phyloP scores from a whole-genome alignment of 2,113 vertebrate genomes.

The Pipa parva region DNA sequence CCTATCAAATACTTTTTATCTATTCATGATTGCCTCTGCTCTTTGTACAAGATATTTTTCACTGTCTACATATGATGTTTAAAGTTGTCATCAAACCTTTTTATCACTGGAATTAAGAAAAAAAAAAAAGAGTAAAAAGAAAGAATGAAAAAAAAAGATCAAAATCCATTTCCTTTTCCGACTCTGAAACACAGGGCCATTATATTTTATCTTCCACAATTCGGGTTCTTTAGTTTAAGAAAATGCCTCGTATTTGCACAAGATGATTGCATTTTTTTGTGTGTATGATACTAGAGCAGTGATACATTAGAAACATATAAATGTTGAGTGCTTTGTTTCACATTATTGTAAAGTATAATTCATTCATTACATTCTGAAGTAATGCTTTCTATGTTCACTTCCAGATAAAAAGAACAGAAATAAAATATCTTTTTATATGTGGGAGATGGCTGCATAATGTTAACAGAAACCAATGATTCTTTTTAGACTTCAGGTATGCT shows the following conservation, averaged over 20 bases:
- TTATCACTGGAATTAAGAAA: conserved; percentile 43
- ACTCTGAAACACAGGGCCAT: conserved; percentile 25
- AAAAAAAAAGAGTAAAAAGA: conserved; percentile 13
- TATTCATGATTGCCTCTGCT: conserved; percentile 53
- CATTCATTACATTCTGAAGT: neutral
- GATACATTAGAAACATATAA: neutral
- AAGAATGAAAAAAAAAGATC: conserved; percentile 29
- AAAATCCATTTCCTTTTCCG: conserved; percentile 37
- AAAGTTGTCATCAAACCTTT: conserved; percentile 54
- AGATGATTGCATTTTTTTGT: conserved; percentile 58
- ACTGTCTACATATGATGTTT: conserved; percentile 50
- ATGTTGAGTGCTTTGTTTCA: neutral
- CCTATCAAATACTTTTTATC: conserved; percentile 58
- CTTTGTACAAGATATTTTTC: conserved; percentile 51
- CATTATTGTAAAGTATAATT: neutral
- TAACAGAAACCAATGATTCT: neutral
- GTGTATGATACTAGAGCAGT: conserved; percentile 32
- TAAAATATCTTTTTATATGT: neutral
- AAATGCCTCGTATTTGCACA: conserved; percentile 50
- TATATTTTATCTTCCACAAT: conserved; percentile 11
- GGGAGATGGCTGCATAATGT: neutral
- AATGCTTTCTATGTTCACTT: neutral
- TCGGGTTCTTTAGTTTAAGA: neutral
- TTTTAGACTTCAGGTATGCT: too few species aligned
- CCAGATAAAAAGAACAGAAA: neutral